Base-by-base conservation (phyloP, 2,113 vertebrate species). In the Drymodes brunneopygia region DNA sequence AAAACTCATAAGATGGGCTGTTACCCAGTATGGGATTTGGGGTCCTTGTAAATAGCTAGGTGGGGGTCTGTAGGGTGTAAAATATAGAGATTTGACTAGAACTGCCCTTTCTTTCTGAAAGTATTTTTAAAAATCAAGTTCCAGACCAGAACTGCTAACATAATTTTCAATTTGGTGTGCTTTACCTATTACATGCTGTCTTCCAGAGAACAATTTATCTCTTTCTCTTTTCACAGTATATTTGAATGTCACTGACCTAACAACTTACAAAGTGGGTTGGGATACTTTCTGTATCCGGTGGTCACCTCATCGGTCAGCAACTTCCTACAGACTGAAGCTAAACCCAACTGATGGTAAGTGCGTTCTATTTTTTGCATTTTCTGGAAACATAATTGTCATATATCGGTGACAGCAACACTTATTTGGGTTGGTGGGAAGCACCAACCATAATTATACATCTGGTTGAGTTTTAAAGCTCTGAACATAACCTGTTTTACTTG, bases 321-420 rank as follows among this genome's bases (percentile, higher is more conserved):
- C 99, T 5, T 99, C 99, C 7, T 99, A 99, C 98, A 98, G 99
- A 93, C 98, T 99, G 75, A 99, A 99, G 60, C 98, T 99, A 54
- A 98, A 98, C 89, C 99, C 99, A 28, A 40, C 96, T 33, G 98
- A 99, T 97, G 98, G 99, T 99, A 97, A 96, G 97, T 98, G 44
- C 61, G 9, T 56, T 38, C 86, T 51, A 3, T 35, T 75, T 54
- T 74, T 78, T 78, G 13, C 23, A 51, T 72, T 90, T 86, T 78
- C 29, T 54, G 7, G 57, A 29, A 60, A 67, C 15, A 19, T 78
- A 66, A 20, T 65, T 74, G 28, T 69, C 13, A 56, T 50, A 22
- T 58, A 73, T 70, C 31, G 79, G 11, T 53, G 78, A 40, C 9
- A 69, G 20, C 45, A 58, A 5, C 11, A 24, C 10, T 40, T 73